Percentiles rank a stretch among this genome's conserved stretches.
Evolutionary conservation across 2,113 vertebrate species (phyloP).

Genomic region (Prionailurus viverrinus): DNA sequence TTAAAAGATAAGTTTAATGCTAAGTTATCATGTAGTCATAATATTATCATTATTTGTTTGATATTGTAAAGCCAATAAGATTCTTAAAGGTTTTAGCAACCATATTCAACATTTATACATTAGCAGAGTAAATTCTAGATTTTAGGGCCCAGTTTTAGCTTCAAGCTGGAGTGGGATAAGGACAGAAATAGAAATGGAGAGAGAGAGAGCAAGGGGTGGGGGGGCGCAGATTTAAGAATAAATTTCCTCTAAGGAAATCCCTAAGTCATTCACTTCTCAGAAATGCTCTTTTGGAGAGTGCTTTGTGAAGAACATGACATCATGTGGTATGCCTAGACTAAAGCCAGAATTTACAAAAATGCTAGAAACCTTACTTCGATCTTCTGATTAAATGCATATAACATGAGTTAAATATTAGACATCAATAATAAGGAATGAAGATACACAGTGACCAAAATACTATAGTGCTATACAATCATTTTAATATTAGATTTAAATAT

Average conservation of each 20-base stretch:
- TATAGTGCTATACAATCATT: not conserved
- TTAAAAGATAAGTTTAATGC: not conserved
- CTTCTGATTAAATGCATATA: conserved; percentile 7
- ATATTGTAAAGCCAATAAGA: not conserved
- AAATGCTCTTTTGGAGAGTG: conserved; percentile 55
- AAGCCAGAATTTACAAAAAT: conserved; percentile 58
- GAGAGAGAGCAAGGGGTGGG: not conserved
- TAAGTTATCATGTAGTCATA: not conserved
- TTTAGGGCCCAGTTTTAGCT: conserved; percentile 54
- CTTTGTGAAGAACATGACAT: conserved; percentile 49
- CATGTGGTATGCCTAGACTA: conserved; percentile 19
- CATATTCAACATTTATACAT: conserved; percentile 50
- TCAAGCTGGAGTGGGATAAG: not conserved
- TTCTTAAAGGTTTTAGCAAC: not conserved
- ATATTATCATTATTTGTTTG: not conserved
- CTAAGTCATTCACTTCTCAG: conserved; percentile 63
- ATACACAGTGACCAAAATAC: not conserved
- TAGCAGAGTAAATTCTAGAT: conserved; percentile 7
- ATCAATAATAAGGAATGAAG: not conserved
- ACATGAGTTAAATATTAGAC: conserved; percentile 19
- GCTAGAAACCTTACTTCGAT: not conserved
- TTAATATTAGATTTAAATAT: not conserved
- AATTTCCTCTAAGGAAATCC: conserved; percentile 31
- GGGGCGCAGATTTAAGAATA: not conserved
- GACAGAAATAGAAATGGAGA: not conserved